Evolutionary conservation across 2,888 invertebrate genomes (phyloP).

Genomic region (Lycaena phlaeas): DNA sequence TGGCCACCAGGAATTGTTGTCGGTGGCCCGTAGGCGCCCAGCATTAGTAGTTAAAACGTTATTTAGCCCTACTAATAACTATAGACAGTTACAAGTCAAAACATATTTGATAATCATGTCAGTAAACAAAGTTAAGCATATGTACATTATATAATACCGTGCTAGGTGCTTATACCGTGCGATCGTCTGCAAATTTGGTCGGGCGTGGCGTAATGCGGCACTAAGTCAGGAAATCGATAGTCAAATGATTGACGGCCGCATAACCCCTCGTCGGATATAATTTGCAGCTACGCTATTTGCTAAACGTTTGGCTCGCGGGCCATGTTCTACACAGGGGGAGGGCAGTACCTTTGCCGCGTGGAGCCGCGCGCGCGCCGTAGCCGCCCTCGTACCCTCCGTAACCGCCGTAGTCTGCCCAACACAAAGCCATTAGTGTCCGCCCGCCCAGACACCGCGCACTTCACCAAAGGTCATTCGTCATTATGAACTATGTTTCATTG

Average conservation of each 20-base stretch:
- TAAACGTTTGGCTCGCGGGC: conserved; percentile 13
- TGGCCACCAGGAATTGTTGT: too few species aligned
- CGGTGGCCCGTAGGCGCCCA: too few species aligned
- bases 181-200: conserved; percentile 5
- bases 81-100: too few species aligned
- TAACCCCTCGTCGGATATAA: conserved; percentile 6
- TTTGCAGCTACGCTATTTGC: conserved; percentile 10
- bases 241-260: neutral
- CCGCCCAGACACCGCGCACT: conserved; percentile 13
- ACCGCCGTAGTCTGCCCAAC: conserved; percentile 86
- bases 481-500: conserved; percentile 1
- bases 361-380: conserved; percentile 89
- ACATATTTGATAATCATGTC: too few species aligned
- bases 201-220: conserved; percentile 2
- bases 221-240: neutral
- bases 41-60: too few species aligned
- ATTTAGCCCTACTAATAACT: too few species aligned
- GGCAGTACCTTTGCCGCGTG: conserved; percentile 89
- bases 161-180: conserved; percentile 4
- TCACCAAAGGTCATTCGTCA: conserved; percentile 30
- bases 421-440: conserved; percentile 66
- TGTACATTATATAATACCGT: too few species aligned
- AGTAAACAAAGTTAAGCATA: too few species aligned
- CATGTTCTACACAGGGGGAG: conserved; percentile 22
- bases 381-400: conserved; percentile 92